Evolutionary conservation across 2,797 vertebrate genomes (phyloP).

Genomic region (Vespertilio murinus): DNA sequence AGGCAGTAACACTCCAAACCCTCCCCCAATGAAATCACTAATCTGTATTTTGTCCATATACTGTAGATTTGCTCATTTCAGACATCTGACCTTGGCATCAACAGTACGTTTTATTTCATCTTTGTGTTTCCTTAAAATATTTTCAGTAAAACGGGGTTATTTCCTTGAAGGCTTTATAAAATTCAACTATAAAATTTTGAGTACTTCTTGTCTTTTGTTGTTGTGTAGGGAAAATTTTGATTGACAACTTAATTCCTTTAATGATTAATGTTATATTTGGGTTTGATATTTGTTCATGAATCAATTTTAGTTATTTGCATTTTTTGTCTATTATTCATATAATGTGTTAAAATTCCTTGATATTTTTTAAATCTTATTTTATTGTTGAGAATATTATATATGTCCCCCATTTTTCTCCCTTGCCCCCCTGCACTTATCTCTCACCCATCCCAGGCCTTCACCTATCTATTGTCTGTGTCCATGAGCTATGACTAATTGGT

Average conservation of each 20-base stretch:
- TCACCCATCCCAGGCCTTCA: too few species aligned
- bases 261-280: background rate
- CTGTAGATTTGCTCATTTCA: background rate
- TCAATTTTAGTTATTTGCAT: background rate
- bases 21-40: background rate
- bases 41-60: background rate
- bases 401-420: too few species aligned
- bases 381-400: too few species aligned
- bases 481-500: too few species aligned
- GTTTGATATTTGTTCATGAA: constrained; percentile 3
- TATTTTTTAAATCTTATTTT: background rate
- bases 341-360: background rate
- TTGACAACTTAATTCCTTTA: background rate
- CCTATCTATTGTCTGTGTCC: too few species aligned
- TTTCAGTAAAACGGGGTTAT: background rate
- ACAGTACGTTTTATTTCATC: background rate
- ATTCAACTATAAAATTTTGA: background rate
- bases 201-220: background rate
- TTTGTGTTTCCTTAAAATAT: background rate
- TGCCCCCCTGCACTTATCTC: too few species aligned
- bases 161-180: background rate
- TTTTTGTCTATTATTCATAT: background rate
- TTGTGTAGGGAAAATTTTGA: background rate
- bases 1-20: background rate
- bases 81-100: background rate